Percentiles rank a stretch among this genome's conserved stretches.
Conservation (phyloP, 2,888 invertebrate species). For the Dicranocentrus wangi region DNA sequence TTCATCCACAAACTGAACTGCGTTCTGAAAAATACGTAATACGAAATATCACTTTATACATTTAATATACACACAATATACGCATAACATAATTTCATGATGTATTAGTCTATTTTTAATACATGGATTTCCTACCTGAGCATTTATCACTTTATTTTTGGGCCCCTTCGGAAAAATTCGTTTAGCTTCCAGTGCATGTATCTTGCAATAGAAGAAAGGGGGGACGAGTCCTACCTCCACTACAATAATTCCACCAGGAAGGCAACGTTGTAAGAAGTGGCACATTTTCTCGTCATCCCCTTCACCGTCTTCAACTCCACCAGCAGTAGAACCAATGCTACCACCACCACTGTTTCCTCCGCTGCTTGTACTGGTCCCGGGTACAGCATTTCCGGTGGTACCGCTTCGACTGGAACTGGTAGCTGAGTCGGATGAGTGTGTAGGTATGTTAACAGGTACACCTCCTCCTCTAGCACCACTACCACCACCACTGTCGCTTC, state of each 20-base stretch:
- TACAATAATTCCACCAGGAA: slow-evolving; percentile 80
- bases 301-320: slow-evolving; percentile 16
- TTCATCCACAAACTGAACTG: slow-evolving; percentile 80
- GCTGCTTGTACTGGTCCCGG: background rate
- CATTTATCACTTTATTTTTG: slow-evolving; percentile 74
- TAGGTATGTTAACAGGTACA: no score
- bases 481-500: no score
- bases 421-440: no score
- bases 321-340: background rate
- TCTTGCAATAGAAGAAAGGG: slow-evolving; percentile 82
- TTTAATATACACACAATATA: background rate
- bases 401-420: no score
- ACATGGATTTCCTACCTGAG: slow-evolving; percentile 34
- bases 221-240: slow-evolving; percentile 82
- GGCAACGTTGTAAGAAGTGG: slow-evolving; percentile 69
- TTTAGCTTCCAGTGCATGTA: slow-evolving; percentile 81
- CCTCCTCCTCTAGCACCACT: background rate
- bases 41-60: background rate
- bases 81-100: background rate
- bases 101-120: background rate
- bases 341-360: background rate
- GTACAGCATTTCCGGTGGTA: no score
- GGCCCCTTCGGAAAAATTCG: slow-evolving; percentile 76
- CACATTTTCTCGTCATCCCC: slow-evolving; percentile 50
- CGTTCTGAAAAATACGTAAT: slow-evolving; percentile 76